These are phyloP conservation scores for Drosophila gunungcola DNA, from an alignment of 1,140 invertebrate genomes.

Conservation along the genomic window DNA sequence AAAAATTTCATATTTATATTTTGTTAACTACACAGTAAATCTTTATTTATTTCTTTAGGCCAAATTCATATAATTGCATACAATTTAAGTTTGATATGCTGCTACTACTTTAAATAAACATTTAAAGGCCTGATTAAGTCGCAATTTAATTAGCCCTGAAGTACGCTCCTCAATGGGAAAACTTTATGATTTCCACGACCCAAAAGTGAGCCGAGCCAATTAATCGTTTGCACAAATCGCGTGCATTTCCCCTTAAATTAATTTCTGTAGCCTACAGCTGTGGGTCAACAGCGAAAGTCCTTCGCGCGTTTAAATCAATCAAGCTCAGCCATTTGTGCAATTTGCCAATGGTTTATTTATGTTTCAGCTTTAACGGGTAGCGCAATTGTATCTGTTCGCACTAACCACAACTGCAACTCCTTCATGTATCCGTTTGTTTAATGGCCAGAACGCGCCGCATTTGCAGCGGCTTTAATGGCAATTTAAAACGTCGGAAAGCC, in stretches of 20 bases:
- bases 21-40: background rate
- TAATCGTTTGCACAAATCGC: slow-evolving; percentile 33
- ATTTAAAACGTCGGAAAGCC: slow-evolving; percentile 81
- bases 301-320: slow-evolving; percentile 37
- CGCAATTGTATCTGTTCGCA: slow-evolving; percentile 40
- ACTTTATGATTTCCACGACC: slow-evolving; percentile 27
- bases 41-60: background rate
- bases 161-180: background rate
- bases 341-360: slow-evolving; percentile 60
- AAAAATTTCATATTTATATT: too few relatives aligned
- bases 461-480: slow-evolving; percentile 66
- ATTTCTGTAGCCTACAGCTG: slow-evolving; percentile 44
- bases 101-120: slow-evolving; percentile 7
- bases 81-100: background rate
- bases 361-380: slow-evolving; percentile 10
- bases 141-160: slow-evolving; percentile 25
- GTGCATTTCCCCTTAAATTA: slow-evolving; percentile 28
- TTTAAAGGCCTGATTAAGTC: slow-evolving; percentile 11
- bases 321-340: slow-evolving; percentile 34
- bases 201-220: slow-evolving; percentile 13
- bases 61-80: background rate
- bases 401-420: slow-evolving; percentile 49
- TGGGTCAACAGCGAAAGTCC: slow-evolving; percentile 13
- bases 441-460: slow-evolving; percentile 31
- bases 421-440: slow-evolving; percentile 30